These are phyloP conservation scores for Dermolepida albohirtum DNA, from an alignment of 2,888 invertebrate genomes.

Conservation along the genomic window DNA sequence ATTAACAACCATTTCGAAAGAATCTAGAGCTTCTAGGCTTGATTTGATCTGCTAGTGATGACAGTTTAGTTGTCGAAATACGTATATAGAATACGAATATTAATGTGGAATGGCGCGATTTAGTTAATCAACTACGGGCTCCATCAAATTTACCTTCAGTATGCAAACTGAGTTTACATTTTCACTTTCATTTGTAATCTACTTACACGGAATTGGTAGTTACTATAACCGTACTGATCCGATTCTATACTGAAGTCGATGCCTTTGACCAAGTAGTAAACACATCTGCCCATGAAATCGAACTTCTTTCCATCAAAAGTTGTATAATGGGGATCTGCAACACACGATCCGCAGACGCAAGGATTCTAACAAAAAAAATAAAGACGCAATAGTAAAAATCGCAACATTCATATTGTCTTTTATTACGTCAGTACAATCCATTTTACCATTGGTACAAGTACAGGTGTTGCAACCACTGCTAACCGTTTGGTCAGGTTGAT, in stretches of 20 bases:
- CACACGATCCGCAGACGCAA: neutral
- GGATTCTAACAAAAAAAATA: slow-evolving; percentile 3
- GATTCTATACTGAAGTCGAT: slow-evolving; percentile 12
- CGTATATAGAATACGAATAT: too few relatives aligned
- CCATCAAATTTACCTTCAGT: too few relatives aligned
- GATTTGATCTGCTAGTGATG: too few relatives aligned
- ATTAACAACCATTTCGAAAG: too few relatives aligned
- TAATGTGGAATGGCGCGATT: too few relatives aligned
- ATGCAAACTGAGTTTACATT: too few relatives aligned
- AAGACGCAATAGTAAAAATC: too few relatives aligned
- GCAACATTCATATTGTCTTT: too few relatives aligned
- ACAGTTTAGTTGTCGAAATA: too few relatives aligned
- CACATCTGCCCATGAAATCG: slow-evolving; percentile 38
- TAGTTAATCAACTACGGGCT: too few relatives aligned
- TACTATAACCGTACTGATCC: slow-evolving; percentile 6
- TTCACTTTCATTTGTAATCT: too few relatives aligned
- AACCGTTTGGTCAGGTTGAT: slow-evolving; percentile 76
- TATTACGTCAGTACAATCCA: slow-evolving; percentile 73
- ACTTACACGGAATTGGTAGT: slow-evolving; percentile 20
- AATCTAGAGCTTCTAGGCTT: too few relatives aligned
- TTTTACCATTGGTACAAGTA: slow-evolving; percentile 75
- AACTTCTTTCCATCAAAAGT: slow-evolving; percentile 31
- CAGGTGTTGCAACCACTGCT: slow-evolving; percentile 84
- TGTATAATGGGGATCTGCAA: slow-evolving; percentile 22
- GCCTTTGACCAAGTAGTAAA: slow-evolving; percentile 28